These are phyloP conservation scores for Poecilia gillii DNA, from an alignment of 2,797 vertebrate genomes.

Conservation along the genomic window DNA sequence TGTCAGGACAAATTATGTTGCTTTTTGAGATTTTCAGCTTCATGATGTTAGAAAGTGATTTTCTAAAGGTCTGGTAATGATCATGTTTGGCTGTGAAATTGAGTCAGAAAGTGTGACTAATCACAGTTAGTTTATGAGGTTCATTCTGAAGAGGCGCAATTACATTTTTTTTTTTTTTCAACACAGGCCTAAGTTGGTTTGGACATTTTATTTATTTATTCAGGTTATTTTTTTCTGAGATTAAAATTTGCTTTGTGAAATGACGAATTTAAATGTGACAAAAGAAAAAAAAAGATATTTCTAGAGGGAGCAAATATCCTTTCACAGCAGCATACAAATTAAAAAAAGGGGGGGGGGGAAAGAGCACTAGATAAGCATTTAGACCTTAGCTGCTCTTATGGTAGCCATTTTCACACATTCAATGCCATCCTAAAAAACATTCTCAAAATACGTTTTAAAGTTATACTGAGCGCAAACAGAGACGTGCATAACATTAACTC, in stretches of 20 bases:
- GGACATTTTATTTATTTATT: neutral
- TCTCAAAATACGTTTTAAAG: neutral
- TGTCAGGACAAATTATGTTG: neutral
- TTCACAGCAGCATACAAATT: conserved; percentile 16
- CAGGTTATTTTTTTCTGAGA: neutral
- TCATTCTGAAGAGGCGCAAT: neutral
- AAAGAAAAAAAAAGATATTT: neutral
- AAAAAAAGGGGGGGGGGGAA: conserved; percentile 1
- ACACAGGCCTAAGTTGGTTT: neutral
- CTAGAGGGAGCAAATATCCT: neutral
- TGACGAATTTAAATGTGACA: neutral
- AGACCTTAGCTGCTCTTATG: neutral
- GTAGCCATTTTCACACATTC: conserved; percentile 10
- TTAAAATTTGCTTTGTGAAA: neutral
- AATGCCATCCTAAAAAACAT: neutral
- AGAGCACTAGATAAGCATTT: conserved; percentile 55
- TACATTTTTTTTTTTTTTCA: neutral
- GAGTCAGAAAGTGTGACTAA: neutral
- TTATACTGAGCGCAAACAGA: neutral
- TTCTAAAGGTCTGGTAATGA: neutral
- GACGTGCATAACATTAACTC: neutral
- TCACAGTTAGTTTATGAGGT: neutral
- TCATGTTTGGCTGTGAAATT: neutral
- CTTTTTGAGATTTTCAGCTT: neutral
- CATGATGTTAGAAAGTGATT: neutral